Conservation (phyloP, 2,113 vertebrate genomes). For the Brevimyrus niger region DNA sequence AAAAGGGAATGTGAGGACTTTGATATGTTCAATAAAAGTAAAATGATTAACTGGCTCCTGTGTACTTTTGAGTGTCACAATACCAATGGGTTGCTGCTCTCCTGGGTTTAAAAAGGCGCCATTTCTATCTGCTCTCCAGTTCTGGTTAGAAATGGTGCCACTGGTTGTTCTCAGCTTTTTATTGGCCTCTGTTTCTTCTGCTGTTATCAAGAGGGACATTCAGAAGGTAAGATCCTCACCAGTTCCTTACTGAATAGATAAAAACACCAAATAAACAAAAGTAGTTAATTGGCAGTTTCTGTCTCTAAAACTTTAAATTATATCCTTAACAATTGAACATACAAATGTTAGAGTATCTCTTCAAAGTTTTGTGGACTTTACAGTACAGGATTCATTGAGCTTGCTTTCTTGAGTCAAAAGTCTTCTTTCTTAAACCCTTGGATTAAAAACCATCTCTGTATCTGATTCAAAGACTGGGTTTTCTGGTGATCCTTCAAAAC, state of each 20-base stretch:
- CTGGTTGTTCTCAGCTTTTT: neutral
- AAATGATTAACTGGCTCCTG: neutral
- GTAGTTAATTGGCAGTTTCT: neutral
- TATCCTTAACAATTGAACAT: neutral
- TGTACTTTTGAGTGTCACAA: neutral
- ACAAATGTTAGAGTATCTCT: neutral
- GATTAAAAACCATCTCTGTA: neutral
- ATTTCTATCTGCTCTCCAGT: neutral
- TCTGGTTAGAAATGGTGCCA: neutral
- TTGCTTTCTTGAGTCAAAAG: neutral
- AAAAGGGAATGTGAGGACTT: neutral
- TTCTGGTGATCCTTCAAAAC: neutral
- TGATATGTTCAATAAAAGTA: neutral
- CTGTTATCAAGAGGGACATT: neutral
- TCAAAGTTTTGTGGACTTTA: neutral
- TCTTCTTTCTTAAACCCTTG: neutral
- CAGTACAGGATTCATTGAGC: neutral
- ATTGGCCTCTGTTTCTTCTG: neutral
- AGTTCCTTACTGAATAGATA: neutral
- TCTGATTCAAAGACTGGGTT: neutral
- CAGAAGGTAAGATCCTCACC: slow-evolving; percentile 6
- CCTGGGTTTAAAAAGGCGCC: neutral
- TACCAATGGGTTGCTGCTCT: neutral
- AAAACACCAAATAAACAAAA: neutral
- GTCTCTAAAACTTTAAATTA: neutral